Percentiles rank a stretch among this genome's conserved stretches.
These are phyloP conservation scores for human (Homo sapiens) DNA, from an alignment of 2,113 vertebrate species.

Conservation along the genomic window GRCh38 chr15:59332001-59332500, in stretches of 20 bases:
- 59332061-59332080: conserved; percentile 28
- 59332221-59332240: neutral
- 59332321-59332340: neutral
- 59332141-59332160: neutral
- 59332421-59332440: neutral
- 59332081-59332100: neutral
- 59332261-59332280: neutral
- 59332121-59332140: neutral
- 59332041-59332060: conserved; percentile 26
- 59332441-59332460: neutral
- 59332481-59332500: neutral
- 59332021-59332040: neutral
- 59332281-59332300: neutral
- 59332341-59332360: neutral
- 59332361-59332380: neutral
- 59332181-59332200: neutral
- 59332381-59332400: neutral
- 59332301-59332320: neutral
- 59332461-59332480: neutral
- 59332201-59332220: neutral
- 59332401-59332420: neutral
- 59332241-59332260: neutral
- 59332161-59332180: neutral
- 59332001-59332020: neutral
- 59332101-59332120: neutral